These are phyloP conservation scores for Trinectes maculatus DNA, from an alignment of 2,113 vertebrate species.

Conservation along the genomic window DNA sequence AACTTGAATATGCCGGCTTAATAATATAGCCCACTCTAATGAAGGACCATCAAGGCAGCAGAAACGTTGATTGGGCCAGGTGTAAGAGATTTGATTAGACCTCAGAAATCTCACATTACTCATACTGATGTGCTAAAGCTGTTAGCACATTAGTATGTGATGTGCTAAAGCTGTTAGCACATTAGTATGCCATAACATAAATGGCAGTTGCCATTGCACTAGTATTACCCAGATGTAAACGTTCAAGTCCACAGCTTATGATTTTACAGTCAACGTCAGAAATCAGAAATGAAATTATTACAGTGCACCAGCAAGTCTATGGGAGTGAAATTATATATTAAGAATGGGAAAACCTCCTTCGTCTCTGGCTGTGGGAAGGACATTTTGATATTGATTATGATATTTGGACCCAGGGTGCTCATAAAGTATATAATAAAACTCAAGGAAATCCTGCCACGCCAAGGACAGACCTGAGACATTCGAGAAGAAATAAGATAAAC, in stretches of 20 bases:
- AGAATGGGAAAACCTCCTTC: neutral
- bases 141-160: too few species aligned
- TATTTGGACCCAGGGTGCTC: neutral
- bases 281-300: too few species aligned
- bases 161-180: neutral
- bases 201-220: neutral
- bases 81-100: constrained; percentile 29
- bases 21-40: constrained; percentile 18
- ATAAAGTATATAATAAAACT: neutral
- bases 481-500: too few species aligned
- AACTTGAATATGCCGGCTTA: too few species aligned
- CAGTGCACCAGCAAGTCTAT: constrained; percentile 9
- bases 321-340: neutral
- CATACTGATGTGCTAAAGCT: neutral
- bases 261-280: too few species aligned
- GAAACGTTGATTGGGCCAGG: constrained; percentile 22
- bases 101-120: constrained; percentile 12
- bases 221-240: neutral
- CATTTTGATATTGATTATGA: neutral
- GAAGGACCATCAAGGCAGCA: constrained; percentile 18
- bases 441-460: neutral
- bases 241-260: neutral
- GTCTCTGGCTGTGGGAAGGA: neutral
- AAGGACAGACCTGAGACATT: neutral
- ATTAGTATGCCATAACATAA: too few species aligned